These are phyloP conservation scores for Lophochroa leadbeateri DNA, from an alignment of 2,113 vertebrate species.

Conservation along the genomic window DNA sequence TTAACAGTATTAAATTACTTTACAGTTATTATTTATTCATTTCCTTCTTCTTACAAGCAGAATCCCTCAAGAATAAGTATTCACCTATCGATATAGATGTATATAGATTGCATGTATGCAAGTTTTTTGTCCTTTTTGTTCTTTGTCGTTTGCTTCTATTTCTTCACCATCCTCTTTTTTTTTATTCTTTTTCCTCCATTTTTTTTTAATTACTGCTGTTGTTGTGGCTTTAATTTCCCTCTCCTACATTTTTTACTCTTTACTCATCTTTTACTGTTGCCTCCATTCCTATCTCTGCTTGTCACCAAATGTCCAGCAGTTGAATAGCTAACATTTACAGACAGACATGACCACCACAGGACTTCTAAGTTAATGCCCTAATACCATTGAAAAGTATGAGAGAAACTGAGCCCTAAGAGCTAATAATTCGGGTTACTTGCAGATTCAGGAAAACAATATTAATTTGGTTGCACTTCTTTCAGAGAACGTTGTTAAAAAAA, in stretches of 20 bases:
- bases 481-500: background rate
- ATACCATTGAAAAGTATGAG: background rate
- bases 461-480: background rate
- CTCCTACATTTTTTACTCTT: background rate
- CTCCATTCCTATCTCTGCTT: background rate
- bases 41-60: background rate
- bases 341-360: background rate
- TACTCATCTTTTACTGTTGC: background rate
- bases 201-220: background rate
- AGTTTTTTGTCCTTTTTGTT: background rate
- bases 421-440: background rate
- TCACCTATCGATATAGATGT: background rate
- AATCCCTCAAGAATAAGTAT: background rate
- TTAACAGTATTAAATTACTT: constrained; percentile 10
- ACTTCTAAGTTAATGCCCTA: background rate
- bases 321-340: background rate
- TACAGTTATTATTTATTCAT: constrained; percentile 49
- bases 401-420: background rate
- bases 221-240: background rate
- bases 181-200: background rate
- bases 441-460: background rate
- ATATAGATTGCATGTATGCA: background rate
- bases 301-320: background rate
- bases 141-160: background rate
- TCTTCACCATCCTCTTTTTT: background rate